Evolutionary conservation across 2,797 vertebrate species (phyloP).

Genomic region (Nannoperca obscura): DNA sequence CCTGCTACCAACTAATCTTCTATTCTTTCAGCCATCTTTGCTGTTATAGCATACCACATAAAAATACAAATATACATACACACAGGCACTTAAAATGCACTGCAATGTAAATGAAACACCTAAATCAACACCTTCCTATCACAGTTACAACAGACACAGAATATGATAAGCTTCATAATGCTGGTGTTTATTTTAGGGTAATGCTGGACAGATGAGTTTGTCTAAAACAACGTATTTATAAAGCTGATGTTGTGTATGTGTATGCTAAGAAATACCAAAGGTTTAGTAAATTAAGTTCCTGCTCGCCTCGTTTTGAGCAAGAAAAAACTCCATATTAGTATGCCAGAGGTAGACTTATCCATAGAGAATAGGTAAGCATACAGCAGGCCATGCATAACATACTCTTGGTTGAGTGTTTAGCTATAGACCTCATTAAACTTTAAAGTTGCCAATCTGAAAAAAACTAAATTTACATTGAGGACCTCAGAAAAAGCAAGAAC

Average conservation of each 20-base stretch:
- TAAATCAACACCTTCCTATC: conserved; percentile 6
- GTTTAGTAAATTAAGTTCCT: conserved; percentile 7
- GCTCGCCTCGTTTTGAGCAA: neutral
- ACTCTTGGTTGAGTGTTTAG: conserved; percentile 11
- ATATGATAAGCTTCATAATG: neutral
- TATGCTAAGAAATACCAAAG: neutral
- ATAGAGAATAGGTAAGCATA: conserved; percentile 42
- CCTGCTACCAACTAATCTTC: conserved; percentile 28
- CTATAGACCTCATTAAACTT: conserved; percentile 42
- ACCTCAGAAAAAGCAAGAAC: neutral
- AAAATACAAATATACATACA: neutral
- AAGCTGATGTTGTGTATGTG: conserved; percentile 10
- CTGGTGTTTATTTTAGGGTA: neutral
- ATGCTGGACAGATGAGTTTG: neutral
- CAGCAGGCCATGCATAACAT: conserved; percentile 22
- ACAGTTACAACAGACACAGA: neutral
- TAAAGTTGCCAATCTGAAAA: conserved; percentile 7
- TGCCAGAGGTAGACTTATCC: conserved; percentile 32
- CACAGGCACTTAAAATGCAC: neutral
- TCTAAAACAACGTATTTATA: neutral
- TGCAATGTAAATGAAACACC: neutral
- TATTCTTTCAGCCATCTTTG: conserved; percentile 11
- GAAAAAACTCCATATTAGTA: conserved; percentile 12
- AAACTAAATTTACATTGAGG: neutral
- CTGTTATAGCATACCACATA: neutral